phyloP scores from a whole-genome alignment of 2,797 vertebrate genomes.

The Rhinichthys osculus region DNA sequence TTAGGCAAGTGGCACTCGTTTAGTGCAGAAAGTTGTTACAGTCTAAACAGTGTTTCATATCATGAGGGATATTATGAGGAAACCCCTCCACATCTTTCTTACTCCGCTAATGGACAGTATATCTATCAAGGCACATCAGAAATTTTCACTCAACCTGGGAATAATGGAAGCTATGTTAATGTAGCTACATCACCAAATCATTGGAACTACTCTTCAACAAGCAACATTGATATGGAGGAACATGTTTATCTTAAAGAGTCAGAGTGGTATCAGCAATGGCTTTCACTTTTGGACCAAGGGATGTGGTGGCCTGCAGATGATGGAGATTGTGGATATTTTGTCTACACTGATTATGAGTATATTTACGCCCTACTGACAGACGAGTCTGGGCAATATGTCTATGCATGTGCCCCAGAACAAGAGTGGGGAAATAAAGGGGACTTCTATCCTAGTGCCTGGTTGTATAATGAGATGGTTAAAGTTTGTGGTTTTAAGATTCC shows the following conservation, averaged over 20 bases:
- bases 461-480: constrained; percentile 83
- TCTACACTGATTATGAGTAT: constrained; percentile 92
- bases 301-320: constrained; percentile 96
- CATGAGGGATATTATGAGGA: constrained; percentile 84
- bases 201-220: constrained; percentile 76
- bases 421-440: constrained; percentile 79
- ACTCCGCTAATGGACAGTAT: constrained; percentile 78
- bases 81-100: constrained; percentile 77
- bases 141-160: constrained; percentile 66
- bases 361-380: constrained; percentile 95
- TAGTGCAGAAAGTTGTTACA: constrained; percentile 80
- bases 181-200: constrained; percentile 72
- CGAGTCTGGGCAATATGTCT: constrained; percentile 89
- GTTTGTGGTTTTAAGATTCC: constrained; percentile 93
- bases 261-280: constrained; percentile 93
- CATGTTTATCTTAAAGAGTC: constrained; percentile 80
- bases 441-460: constrained; percentile 75
- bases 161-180: constrained; percentile 71
- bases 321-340: constrained; percentile 93
- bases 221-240: constrained; percentile 77
- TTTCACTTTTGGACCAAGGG: constrained; percentile 89
- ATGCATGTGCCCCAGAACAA: constrained; percentile 85
- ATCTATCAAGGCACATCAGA: constrained; percentile 72
- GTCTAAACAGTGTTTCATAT: constrained; percentile 81
- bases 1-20: constrained; percentile 73